Base-by-base conservation (phyloP, 2,888 invertebrate genomes). In the Apodemia duryi region DNA sequence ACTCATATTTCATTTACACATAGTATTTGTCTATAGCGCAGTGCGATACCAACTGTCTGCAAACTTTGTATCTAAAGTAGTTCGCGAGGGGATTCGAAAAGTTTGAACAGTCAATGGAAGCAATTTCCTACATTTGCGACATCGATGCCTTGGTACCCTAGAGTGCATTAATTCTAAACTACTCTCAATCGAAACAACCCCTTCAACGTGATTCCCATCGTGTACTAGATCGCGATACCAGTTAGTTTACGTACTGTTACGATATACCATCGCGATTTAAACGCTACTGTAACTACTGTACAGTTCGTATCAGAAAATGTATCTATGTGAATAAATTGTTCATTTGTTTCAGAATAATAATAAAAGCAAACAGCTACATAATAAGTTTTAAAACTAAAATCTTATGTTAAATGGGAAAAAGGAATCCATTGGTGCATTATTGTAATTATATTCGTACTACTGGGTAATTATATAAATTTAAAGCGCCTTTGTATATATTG, bases 81-180 rank as follows among this genome's bases (percentile, higher is more conserved):
- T 76, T 72, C 66, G 69, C 70, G 65, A 71, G 77, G 77, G 79
- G 77, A 75, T 77, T 74, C 74, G 73, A 74, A 77, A 85, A 83
- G 76, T 84, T 85, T 80, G 75, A 70, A 72, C 74, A 78, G 74
- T 76, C 82, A 80, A 77, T 81, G 81, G 79, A 83, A 81, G 78
- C 80, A 82, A 84, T 84, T 84, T 82, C 81, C 81, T 77, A 79
- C 78, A 80, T 80, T 76, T 77, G 80, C 78, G 81, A 82, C 81
- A 81, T 77, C 75, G 75, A 80, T 81, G 77, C 75, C 70, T 75
- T 76, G 57, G 57, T 75, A 71, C 68, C 35, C 46, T 64, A 29
- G 61, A 32, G 49, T 60, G 51, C 51, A 61, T 65, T 41, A 61
- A 65, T 65, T 64, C 46, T 61, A 60, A 46, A 43, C 64, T 63